Evolutionary conservation across 1,140 invertebrate species (phyloP), one percentile per base, ranked within the genome.

Genomic region (Lucilia cuprina): DNA sequence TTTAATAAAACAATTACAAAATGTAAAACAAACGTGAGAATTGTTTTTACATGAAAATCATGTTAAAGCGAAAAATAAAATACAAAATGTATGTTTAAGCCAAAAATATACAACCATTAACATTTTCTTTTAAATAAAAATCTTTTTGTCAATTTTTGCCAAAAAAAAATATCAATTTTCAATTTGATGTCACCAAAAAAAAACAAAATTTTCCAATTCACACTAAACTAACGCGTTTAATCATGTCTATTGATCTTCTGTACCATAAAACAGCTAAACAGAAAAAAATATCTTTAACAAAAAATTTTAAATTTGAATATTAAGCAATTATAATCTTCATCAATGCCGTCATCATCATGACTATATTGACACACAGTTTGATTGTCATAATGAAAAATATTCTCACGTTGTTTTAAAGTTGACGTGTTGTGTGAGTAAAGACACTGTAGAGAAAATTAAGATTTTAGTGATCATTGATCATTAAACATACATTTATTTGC

Each of bases 1-100:
- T 70, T 70, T 70, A 70, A 70, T 70, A 70, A 70, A 70, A 70
- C 65, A 70, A 70, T 70, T 70, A 70, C 65, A 70, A 70, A 70
- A 70, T 70, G 65, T 70, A 70, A 70, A 70, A 70, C 65, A 70
- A 70, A 70, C 65, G 65, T 70, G 65, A 70, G 65, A 70, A 70
- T 70, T 70, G 65, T 8, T 70, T 70, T 70, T 21, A 70, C 65
- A 70, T 70, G 65, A 70, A 70, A 70, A 70, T 70, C 65, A 70
- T 70, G 65, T 70, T 70, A 2, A 8, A 0, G 0, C 65, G 1
- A 65, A 70, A 70, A 70, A 70, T 12, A 55, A 55, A 55, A 55
- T 17, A n/a, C n/a, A n/a, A n/a, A n/a, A n/a, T n/a, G n/a, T n/a
- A n/a, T n/a, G n/a, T n/a, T n/a, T n/a, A n/a, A n/a, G n/a, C n/a